Percentiles rank a stretch among this genome's conserved stretches.
Conservation (phyloP, 2,797 vertebrate genomes). For the Peromyscus eremicus region DNA sequence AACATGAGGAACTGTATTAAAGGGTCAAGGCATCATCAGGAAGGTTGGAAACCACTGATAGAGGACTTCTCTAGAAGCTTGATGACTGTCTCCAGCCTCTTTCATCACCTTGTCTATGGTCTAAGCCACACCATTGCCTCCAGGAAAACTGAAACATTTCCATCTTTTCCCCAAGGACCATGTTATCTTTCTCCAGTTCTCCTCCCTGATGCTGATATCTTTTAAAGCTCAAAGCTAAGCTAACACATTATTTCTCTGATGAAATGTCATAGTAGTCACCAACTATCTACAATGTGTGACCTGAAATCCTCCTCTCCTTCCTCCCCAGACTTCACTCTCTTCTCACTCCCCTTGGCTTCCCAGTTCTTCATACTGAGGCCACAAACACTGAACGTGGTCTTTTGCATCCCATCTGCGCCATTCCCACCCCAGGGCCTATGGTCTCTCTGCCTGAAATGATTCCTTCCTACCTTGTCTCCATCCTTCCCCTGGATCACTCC, state of each 20-base stretch:
- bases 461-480: not conserved
- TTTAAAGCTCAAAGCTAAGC: not conserved
- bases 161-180: not conserved
- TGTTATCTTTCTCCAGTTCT: not conserved
- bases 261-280: not conserved
- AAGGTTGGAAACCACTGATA: not conserved
- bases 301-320: not conserved
- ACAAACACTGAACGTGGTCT: not conserved
- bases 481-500: not conserved
- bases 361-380: not conserved
- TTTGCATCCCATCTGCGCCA: not conserved
- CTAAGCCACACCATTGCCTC: not conserved
- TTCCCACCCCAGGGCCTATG: too few relatives aligned
- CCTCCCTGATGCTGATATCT: not conserved
- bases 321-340: too few relatives aligned
- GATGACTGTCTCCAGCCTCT: not conserved
- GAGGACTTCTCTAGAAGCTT: not conserved
- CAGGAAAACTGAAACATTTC: not conserved
- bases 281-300: not conserved
- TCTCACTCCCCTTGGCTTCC: not conserved
- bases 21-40: not conserved
- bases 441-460: not conserved
- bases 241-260: not conserved
- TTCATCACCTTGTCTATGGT: not conserved
- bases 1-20: not conserved